Evolutionary conservation across 1,140 invertebrate genomes (phyloP).

Genomic region (Apis dorsata): DNA sequence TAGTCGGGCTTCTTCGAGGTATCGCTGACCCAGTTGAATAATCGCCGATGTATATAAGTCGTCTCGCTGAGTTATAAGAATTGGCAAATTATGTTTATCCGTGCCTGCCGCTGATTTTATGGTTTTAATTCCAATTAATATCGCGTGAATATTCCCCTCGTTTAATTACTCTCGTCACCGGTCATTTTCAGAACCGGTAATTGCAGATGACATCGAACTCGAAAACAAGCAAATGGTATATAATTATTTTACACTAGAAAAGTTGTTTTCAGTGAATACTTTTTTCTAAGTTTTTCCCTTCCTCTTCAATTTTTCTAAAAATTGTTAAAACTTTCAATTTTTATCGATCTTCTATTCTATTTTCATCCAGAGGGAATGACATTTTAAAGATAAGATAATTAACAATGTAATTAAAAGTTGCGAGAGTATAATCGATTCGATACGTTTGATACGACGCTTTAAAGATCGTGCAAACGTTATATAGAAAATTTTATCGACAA

Average conservation of each 20-base stretch:
- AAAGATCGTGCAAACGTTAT: not conserved
- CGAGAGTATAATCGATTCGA: not conserved
- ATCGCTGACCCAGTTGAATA: constrained; percentile 11
- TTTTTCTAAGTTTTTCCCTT: not conserved
- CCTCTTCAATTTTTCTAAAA: too few species aligned
- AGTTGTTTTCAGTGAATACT: accelerated
- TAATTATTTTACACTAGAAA: not conserved
- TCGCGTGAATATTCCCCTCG: not conserved
- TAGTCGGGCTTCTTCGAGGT: constrained; percentile 13
- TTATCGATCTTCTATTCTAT: too few species aligned
- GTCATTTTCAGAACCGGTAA: constrained; percentile 17
- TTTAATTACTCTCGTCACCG: not conserved
- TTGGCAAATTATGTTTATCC: constrained; percentile 17
- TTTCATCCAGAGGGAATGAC: too few species aligned
- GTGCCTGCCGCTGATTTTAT: not conserved
- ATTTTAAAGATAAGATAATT: not conserved
- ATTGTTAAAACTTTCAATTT: too few species aligned
- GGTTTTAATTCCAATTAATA: constrained; percentile 46
- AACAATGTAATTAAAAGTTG: not conserved
- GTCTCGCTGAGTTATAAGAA: not conserved
- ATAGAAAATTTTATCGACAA: not conserved
- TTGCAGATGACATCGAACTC: not conserved
- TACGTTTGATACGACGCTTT: not conserved
- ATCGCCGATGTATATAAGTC: constrained; percentile 26
- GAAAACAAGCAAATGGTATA: not conserved